Evolutionary conservation across 2,888 invertebrate genomes (phyloP), one percentile per base, ranked within the genome.

Genomic region (Margaritifera margaritifera): DNA sequence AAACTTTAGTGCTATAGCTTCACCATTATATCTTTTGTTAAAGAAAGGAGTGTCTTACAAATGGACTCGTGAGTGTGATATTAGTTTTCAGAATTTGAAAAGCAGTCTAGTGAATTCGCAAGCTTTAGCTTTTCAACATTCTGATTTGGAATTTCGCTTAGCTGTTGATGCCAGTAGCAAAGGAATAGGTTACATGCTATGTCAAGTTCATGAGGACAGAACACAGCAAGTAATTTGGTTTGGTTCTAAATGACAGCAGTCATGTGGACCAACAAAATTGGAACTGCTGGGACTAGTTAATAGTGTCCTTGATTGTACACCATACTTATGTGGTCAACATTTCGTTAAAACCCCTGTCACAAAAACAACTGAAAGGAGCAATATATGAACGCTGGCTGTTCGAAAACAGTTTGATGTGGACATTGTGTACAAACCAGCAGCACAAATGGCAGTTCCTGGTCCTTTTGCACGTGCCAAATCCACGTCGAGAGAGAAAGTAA

Each of bases 351-450:
- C 63, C 66, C 5, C 19, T 70, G 52, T 70, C 62, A 53, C 69
- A 71, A 53, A 74, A 71, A 63, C 58, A 63, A 20, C n/a, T 66
- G 8, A 67, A 69, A 61, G 72, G 69, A 31, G 69, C 67, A 2
- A 74, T 77, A 15, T 74, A 77, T 63, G 74, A 77, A 72, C n/a
- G n/a, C n/a, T n/a, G n/a, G n/a, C n/a, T n/a, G n/a, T 73, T 27
- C 62, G 72, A 25, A 71, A 76, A 51, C 68, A 74, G 53, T 73
- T 71, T 66, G 69, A 73, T 42, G 52, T 67, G 56, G 67, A 73
- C 6, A 69, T 75, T 67, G 50, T 53, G 50, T 74, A 63, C 53
- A 77, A 74, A 59, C 64, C 72, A 22, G 69, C 70, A 27, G 15
- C 51, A 6, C 27, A 73, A 31, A 73, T 69, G 68, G 62, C 54